Conservation (phyloP, 2,888 invertebrate species). For the Apomyelois bistriatella region DNA sequence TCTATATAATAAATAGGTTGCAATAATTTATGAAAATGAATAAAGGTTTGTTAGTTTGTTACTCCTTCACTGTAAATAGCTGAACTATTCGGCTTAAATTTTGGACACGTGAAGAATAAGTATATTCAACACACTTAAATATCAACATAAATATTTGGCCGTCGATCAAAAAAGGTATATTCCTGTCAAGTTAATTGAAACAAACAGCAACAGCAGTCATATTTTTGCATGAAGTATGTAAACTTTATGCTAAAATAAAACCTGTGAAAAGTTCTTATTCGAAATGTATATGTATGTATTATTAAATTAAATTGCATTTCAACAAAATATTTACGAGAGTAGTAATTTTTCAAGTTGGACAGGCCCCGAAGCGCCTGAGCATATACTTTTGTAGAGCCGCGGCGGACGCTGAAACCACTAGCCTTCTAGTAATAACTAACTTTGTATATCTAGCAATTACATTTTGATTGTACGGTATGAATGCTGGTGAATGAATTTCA, state of each 20-base stretch:
- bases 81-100: no score
- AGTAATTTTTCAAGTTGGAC: constrained; percentile 62
- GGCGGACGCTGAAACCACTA: constrained; percentile 29
- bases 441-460: constrained; percentile 38
- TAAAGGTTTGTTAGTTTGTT: no score
- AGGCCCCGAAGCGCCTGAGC: constrained; percentile 42
- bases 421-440: constrained; percentile 31
- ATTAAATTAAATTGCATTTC: constrained; percentile 68
- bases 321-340: constrained; percentile 67
- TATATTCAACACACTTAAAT: no score
- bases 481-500: constrained; percentile 19
- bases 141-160: no score
- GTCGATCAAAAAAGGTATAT: background rate
- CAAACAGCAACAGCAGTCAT: background rate
- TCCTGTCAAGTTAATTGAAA: background rate
- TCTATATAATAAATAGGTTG: no score
- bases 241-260: constrained; percentile 17
- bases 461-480: constrained; percentile 23
- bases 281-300: constrained; percentile 49
- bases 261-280: constrained; percentile 36
- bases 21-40: no score
- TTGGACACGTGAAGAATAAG: no score
- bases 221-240: constrained; percentile 2
- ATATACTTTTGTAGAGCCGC: constrained; percentile 35
- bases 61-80: no score